Conservation (phyloP, 2,113 vertebrate genomes). For the Daphoenositta chrysoptera region DNA sequence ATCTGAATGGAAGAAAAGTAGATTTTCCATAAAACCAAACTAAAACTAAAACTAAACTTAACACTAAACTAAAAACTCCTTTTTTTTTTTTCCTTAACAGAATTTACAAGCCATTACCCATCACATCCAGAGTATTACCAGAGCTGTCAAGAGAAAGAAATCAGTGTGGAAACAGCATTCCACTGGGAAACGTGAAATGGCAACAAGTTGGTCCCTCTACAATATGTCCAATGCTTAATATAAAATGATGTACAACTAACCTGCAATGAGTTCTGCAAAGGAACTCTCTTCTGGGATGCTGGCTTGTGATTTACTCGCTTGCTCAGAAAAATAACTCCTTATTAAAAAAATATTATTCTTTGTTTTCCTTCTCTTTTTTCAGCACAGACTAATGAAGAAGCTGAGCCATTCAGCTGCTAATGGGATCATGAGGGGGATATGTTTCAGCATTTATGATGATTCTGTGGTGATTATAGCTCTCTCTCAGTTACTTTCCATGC, state of each 20-base stretch:
- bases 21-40: not conserved
- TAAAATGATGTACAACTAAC: conserved; percentile 49
- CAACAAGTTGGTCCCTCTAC: conserved; percentile 20
- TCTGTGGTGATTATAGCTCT: not conserved
- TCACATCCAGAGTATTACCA: not conserved
- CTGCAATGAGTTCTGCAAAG: not conserved
- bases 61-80: not conserved
- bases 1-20: not conserved
- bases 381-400: not conserved
- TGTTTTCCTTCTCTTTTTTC: not conserved
- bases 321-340: not conserved
- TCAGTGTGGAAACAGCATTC: not conserved
- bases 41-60: too few relatives aligned
- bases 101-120: conserved; percentile 30
- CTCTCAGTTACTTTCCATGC: not conserved
- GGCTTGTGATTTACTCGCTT: not conserved
- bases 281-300: not conserved
- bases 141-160: conserved; percentile 15
- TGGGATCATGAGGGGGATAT: not conserved
- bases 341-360: not conserved
- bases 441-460: not conserved
- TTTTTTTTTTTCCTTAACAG: not conserved
- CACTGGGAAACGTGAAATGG: not conserved
- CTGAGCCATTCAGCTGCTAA: not conserved
- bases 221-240: not conserved